Percentiles rank a stretch among this genome's conserved stretches.
Evolutionary conservation across 2,888 invertebrate species (phyloP).

Genomic region (Mayetiola destructor): DNA sequence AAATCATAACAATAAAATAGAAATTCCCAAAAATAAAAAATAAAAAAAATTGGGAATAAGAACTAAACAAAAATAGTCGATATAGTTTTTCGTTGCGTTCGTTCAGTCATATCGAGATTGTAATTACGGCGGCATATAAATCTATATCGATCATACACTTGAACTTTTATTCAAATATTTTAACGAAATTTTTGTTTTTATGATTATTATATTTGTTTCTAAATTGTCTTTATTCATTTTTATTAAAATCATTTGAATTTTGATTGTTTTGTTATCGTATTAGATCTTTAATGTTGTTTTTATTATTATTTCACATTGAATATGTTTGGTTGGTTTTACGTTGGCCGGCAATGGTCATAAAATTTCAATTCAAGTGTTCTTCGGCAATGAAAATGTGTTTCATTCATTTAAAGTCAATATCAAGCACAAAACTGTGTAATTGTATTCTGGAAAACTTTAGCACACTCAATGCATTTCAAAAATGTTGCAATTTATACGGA

Average conservation of each 20-base stretch:
- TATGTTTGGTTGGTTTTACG: too few species aligned
- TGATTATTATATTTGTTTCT: background rate
- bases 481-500: too few species aligned
- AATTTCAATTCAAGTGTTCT: too few species aligned
- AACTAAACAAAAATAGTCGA: conserved; percentile 7
- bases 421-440: too few species aligned
- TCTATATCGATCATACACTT: background rate
- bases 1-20: background rate
- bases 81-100: background rate
- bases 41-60: too few species aligned
- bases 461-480: too few species aligned
- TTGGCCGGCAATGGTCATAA: too few species aligned
- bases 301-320: background rate
- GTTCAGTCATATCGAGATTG: background rate
- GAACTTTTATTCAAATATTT: background rate
- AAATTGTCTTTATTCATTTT: background rate
- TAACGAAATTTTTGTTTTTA: background rate
- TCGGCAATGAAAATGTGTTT: too few species aligned
- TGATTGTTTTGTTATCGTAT: background rate
- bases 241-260: background rate
- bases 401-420: too few species aligned
- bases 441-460: too few species aligned
- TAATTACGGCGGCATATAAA: background rate
- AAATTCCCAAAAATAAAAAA: too few species aligned
- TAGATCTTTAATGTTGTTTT: background rate